Evolutionary conservation across 2,797 vertebrate species (phyloP).

Genomic region (Scleropages formosus): DNA sequence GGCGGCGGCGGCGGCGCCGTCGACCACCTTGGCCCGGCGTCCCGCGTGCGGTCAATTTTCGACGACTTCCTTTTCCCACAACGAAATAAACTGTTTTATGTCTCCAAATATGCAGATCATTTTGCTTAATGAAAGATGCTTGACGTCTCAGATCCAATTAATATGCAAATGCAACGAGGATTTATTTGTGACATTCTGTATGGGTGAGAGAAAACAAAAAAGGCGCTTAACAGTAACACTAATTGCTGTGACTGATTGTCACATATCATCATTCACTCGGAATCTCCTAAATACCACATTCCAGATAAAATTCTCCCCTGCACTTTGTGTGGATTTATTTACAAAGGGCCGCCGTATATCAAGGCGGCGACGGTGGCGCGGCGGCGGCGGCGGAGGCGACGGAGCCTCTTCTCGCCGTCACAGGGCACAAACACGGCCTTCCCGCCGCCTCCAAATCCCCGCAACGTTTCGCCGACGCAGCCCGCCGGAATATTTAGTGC

Average conservation of each 20-base stretch:
- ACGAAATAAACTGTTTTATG: conserved; percentile 99
- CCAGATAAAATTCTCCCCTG: conserved; percentile 65
- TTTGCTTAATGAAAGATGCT: conserved; percentile 99
- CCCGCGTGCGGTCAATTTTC: conserved; percentile 85
- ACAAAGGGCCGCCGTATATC: conserved; percentile 52
- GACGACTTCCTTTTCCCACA: conserved; percentile 95
- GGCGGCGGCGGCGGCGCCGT: conserved; percentile 46
- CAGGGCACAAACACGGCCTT: conserved; percentile 32
- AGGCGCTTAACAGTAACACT: conserved; percentile 99
- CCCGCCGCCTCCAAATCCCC: not conserved
- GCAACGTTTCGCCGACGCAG: conserved; percentile 26
- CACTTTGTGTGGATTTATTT: conserved; percentile 61
- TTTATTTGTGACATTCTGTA: conserved; percentile 99
- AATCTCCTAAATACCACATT: conserved; percentile 92
- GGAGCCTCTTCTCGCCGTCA: too few species aligned
- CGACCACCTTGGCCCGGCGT: conserved; percentile 69
- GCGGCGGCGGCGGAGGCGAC: too few species aligned
- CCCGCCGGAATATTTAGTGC: not conserved
- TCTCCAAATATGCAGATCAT: conserved; percentile 99
- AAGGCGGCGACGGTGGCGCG: conserved; percentile 36
- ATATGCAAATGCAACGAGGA: conserved; percentile 99
- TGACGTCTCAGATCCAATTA: conserved; percentile 99
- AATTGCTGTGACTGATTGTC: conserved; percentile 99
- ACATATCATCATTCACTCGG: conserved; percentile 99
- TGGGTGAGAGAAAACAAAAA: conserved; percentile 99